These are phyloP conservation scores for Apocheima hispidaria DNA, from an alignment of 2,888 invertebrate species.

Conservation along the genomic window DNA sequence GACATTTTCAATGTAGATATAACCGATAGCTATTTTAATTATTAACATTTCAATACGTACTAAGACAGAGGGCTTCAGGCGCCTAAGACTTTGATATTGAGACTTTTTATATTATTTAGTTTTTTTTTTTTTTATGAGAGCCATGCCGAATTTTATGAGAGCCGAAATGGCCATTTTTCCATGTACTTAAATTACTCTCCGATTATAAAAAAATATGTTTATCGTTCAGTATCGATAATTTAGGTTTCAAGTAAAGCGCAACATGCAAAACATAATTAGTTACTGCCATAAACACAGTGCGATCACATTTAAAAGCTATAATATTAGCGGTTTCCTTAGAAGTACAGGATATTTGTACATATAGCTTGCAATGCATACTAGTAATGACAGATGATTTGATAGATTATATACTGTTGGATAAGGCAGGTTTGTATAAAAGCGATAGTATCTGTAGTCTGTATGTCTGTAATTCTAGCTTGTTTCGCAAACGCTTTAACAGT, in stretches of 20 bases:
- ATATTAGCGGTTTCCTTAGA: conserved; percentile 23
- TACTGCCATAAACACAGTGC: conserved; percentile 47
- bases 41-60: no score
- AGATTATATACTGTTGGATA: conserved; percentile 15
- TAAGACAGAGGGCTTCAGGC: no score
- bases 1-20: no score
- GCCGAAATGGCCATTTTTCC: no score
- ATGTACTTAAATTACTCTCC: no score
- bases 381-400: conserved; percentile 26
- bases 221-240: background rate
- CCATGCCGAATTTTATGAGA: no score
- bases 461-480: conserved; percentile 48
- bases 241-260: conserved; percentile 27
- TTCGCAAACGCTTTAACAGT: conserved; percentile 64
- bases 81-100: no score
- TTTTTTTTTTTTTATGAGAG: no score
- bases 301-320: conserved; percentile 39
- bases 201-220: no score
- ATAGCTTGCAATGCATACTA: conserved; percentile 23
- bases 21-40: no score
- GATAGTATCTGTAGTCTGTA: conserved; percentile 36
- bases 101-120: no score
- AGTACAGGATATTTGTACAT: conserved; percentile 19
- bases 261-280: conserved; percentile 53
- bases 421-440: conserved; percentile 23